phyloP scores from a whole-genome alignment of 2,113 vertebrate genomes.

The Crypturellus undulatus region DNA sequence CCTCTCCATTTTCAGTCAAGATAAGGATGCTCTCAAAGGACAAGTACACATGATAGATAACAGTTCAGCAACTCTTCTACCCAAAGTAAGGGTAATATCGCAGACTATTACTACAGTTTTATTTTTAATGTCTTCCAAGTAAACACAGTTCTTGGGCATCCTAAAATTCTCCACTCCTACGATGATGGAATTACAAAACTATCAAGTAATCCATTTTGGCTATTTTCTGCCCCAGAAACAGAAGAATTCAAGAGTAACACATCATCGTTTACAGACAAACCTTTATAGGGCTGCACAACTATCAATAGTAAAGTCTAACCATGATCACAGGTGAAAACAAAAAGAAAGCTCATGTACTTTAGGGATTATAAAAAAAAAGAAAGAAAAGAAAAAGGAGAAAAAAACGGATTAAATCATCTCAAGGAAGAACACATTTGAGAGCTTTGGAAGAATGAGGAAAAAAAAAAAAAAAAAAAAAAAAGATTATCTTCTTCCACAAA shows the following conservation, averaged over 20 bases:
- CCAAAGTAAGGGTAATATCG: background rate
- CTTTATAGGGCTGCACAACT: background rate
- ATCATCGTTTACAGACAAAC: background rate
- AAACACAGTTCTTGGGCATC: background rate
- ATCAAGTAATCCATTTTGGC: background rate
- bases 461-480: too few relatives aligned
- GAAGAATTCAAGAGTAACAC: background rate
- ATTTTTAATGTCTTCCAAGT: background rate
- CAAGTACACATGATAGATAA: rapidly evolving
- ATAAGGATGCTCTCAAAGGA: background rate
- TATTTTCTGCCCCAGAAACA: background rate
- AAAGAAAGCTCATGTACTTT: background rate
- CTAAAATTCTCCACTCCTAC: background rate
- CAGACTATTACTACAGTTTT: background rate
- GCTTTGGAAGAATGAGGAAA: background rate
- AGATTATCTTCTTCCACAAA: background rate
- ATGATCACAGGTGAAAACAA: background rate
- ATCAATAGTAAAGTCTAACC: background rate
- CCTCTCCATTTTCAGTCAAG: background rate
- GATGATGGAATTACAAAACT: background rate
- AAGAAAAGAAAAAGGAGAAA: background rate
- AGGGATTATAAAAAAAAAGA: background rate
- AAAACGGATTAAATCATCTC: background rate
- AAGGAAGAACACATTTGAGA: background rate
- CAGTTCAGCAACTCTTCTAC: background rate